Base-by-base conservation (phyloP, 2,113 vertebrate species). In the Coreoperca whiteheadi region DNA sequence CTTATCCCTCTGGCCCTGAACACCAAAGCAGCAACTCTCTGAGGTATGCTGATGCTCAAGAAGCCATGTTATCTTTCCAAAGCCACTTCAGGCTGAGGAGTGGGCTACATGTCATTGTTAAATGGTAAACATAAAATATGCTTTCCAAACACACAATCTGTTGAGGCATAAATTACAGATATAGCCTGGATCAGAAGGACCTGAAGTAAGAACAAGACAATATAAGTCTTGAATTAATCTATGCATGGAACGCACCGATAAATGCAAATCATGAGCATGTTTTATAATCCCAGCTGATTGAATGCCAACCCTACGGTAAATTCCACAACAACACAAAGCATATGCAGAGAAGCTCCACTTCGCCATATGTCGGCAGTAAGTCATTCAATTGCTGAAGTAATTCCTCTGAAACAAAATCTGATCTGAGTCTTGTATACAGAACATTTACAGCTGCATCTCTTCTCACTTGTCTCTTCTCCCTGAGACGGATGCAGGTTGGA, bases 181-280 rank as follows among this genome's bases (percentile, higher is more conserved):
- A 56, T 30, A 61, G 67, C 66, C 74, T 75, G 71, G 69, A 85
- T 79, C 56, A 53, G 41, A 66, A 72, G 10, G 25, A 88, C 6
- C 37, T 30, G 23, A 70, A 43, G 32, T 78, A 57, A 78, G 64
- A 69, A 53, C 34, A 65, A 81, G 57, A 75, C 69, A 54, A 50
- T n/a, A 51, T 28, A 57, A 57, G 15, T 59, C 74, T 64, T 82
- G 56, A 79, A 79, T 91, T 86, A 34, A 87, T 84, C 32, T 59
- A 74, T 84, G 72, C 64, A 82, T 8, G 28, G 43, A 32, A 21
- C 4, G 25, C 32, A 79, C 20, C 8, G 1, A 82, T 75, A 67
- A 86, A 91, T 85, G 65, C 77, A 87, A 91, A 90, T 81, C 10
- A 76, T 67, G 37, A 71, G 54, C 82, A 73, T 39, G 32, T 74